Evolutionary conservation across 2,888 invertebrate genomes (phyloP).

Genomic region (Sarcophaga rosellei): DNA sequence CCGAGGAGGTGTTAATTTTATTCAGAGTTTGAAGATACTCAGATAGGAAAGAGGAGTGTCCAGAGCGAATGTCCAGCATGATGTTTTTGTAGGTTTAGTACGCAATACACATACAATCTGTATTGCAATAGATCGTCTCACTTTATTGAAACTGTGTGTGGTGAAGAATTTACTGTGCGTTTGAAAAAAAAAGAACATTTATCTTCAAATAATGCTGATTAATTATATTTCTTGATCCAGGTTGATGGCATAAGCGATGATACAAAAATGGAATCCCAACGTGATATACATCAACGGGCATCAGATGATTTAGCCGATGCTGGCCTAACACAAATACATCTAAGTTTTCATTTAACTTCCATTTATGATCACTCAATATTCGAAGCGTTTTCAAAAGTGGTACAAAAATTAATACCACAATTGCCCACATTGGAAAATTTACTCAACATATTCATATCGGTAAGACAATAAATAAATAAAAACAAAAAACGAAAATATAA

Average conservation of each 20-base stretch:
- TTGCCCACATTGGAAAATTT: slow-evolving; percentile 98
- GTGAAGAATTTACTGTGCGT: too few relatives aligned
- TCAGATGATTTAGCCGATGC: slow-evolving; percentile 96
- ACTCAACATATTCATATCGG: slow-evolving; percentile 98
- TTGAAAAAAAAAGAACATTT: too few relatives aligned
- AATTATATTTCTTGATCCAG: slow-evolving; percentile 73
- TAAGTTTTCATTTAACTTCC: slow-evolving; percentile 98
- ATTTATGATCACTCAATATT: slow-evolving; percentile 99
- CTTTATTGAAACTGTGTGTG: too few relatives aligned
- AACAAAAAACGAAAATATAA: background rate
- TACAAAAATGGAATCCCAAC: slow-evolving; percentile 99
- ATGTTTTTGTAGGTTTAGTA: too few relatives aligned
- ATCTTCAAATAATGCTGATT: too few relatives aligned
- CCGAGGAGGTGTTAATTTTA: too few relatives aligned
- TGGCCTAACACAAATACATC: slow-evolving; percentile 92
- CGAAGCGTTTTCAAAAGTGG: slow-evolving; percentile 99
- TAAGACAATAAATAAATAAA: slow-evolving; percentile 82
- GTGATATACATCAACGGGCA: slow-evolving; percentile 98
- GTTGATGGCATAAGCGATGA: slow-evolving; percentile 99
- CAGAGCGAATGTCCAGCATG: too few relatives aligned
- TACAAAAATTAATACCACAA: slow-evolving; percentile 99
- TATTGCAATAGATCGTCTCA: too few relatives aligned
- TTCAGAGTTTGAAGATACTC: too few relatives aligned
- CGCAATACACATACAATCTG: too few relatives aligned
- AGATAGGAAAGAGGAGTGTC: too few relatives aligned